Evolutionary conservation across 2,797 vertebrate genomes (phyloP), one percentile per base, ranked within the genome.

Genomic region (Gymnothorax reevesii): DNA sequence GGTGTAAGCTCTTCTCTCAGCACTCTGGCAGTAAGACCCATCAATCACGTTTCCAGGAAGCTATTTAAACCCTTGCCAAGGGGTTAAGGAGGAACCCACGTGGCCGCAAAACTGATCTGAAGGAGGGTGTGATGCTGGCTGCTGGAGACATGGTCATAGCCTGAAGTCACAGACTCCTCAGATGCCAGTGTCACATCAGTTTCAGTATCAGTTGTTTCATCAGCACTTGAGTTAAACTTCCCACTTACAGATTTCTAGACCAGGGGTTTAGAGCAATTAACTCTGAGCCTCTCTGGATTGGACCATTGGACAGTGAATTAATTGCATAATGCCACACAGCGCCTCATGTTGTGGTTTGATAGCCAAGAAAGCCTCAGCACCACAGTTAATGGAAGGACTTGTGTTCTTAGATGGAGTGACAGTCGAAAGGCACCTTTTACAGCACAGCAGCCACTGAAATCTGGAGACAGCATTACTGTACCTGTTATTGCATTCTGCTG

Each of bases 401-500:
- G 8, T 33, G 8, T 33, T 12, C 15, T 27, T 42, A 42, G 71
- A 5, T 33, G 27, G 4, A 8, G 7, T n/a, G 33, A 25, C 64
- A 69, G 64, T n/a, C 6, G 17, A 59, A 13, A 59, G 13, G 9
- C 57, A 59, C 57, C 57, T 59, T 59, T 59, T 59, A 59, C 57
- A 59, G 57, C 1, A 59, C 57, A 59, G 57, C 13, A 66, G 62
- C 17, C 17, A 66, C 62, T 66, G 17, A 22, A 25, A 71, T 25
- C 22, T 2, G 25, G 62, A 15, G 0, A 4, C 57, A 54, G 64
- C n/a, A 13, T 52, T 77, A 62, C 86, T 85, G 52, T 52, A 73
- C 84, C 66, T 87, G 69, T 77, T 59, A 59, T 88, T 86, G 85
- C 85, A 82, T 83, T 87, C 82, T 66, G 59, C 77, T 62, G 75